Base-by-base conservation (phyloP, 2,797 vertebrate species). In the Crenuchus spilurus region DNA sequence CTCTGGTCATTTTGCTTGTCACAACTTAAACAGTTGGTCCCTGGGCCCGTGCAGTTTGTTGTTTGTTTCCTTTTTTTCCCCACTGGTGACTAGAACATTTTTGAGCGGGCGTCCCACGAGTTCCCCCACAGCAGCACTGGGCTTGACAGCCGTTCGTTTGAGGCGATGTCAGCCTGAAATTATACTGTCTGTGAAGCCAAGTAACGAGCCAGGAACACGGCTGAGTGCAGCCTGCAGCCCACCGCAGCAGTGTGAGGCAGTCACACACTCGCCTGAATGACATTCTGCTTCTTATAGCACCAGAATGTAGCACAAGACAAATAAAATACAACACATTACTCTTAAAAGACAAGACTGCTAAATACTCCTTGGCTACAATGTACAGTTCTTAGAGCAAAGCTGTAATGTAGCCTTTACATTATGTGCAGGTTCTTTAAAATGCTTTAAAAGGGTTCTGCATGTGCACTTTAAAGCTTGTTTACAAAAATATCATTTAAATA, bases 101-200 rank as follows among this genome's bases (percentile, higher is more conserved):
- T 87, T 86, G 88, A 92, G 87, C 87, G 82, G 61, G 83, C 82
- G 84, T 91, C 88, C 84, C 87, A 84, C 79, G 88, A 83, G 86
- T 86, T 71, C 65, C 87, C 82, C 52, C 84, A 84, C 75, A 20
- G 84, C 84, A 57, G 73, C 65, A 48, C 78, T 83, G 70, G 75
- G 80, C 85, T 84, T 90, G 90, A 92, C 90, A 91, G 89, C 80
- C 75, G 72, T 84, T 86, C 84, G 85, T 91, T 89, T 83, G 87
- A 90, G 90, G 84, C 82, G 8, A 81, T 89, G 90, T 91, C 89
- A 88, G 86, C 75, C 87, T 88, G 85, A 90, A 92, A 91, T 90
- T 87, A 89, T 89, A 86, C 87, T 84, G 89, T 91, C 87, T 89
- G 83, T 87, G 88, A 89, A 89, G 87, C 89, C 86, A 84, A 72